A percentile compares a stretch with the other conserved stretches of the same genome.
phyloP scores from a whole-genome alignment of 2,113 vertebrate genomes.

The Thunnus thynnus region DNA sequence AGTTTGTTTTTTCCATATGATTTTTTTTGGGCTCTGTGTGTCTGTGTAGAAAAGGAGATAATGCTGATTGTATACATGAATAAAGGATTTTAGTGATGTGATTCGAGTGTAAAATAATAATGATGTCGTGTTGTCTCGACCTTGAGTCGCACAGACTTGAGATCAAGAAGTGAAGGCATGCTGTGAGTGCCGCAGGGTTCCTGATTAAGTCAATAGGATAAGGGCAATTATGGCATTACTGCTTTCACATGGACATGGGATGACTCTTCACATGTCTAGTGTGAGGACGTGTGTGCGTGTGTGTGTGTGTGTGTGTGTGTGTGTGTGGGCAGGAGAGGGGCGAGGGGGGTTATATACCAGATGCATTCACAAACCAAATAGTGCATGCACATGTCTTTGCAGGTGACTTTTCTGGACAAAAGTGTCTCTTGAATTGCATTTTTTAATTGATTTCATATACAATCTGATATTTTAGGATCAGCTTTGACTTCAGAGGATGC shows the following conservation, averaged over 20 bases:
- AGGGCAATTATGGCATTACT: slow-evolving; percentile 80
- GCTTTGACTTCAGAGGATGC: slow-evolving; percentile 24
- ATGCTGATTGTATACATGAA: slow-evolving; percentile 58
- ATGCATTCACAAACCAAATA: slow-evolving; percentile 16
- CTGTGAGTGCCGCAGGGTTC: slow-evolving; percentile 63
- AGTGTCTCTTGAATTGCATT: background rate
- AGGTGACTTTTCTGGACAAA: background rate
- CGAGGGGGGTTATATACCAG: background rate
- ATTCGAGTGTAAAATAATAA: slow-evolving; percentile 23
- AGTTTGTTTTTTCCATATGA: slow-evolving; percentile 62
- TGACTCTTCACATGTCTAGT: slow-evolving; percentile 69
- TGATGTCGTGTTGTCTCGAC: slow-evolving; percentile 46
- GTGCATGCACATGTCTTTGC: background rate
- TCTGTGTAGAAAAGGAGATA: slow-evolving; percentile 64
- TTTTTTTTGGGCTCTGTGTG: slow-evolving; percentile 49
- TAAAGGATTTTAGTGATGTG: slow-evolving; percentile 74
- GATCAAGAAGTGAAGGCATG: slow-evolving; percentile 42
- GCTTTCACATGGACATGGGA: slow-evolving; percentile 78
- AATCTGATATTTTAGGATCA: slow-evolving; percentile 7
- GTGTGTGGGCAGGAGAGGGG: background rate
- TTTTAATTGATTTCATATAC: slow-evolving; percentile 21
- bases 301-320: background rate
- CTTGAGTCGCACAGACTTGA: slow-evolving; percentile 54
- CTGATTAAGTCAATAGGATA: slow-evolving; percentile 80
- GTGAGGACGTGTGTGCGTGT: slow-evolving; percentile 8